Percentiles rank a stretch among this genome's conserved stretches.
phyloP scores from a whole-genome alignment of 2,113 vertebrate species.

The Thalassarche chlororhynchos region DNA sequence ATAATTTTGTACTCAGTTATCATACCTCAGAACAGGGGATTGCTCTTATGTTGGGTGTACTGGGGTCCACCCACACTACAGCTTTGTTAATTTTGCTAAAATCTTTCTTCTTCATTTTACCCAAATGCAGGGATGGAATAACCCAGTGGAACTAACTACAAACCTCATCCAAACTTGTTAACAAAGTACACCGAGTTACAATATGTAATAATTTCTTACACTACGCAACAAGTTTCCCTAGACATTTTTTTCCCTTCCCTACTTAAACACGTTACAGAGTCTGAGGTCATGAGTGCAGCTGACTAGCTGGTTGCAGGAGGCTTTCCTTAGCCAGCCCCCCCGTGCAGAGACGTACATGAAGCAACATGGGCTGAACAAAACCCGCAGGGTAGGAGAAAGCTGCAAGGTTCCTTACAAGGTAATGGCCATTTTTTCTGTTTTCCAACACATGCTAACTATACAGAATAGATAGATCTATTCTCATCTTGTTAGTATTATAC shows the following conservation, averaged over 20 bases:
- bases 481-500: background rate
- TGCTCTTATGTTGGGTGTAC: background rate
- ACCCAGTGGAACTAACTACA: background rate
- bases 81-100: background rate
- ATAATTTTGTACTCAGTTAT: background rate
- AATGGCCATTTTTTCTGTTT: background rate
- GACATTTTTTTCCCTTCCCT: background rate
- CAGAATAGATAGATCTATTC: background rate
- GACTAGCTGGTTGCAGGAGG: background rate
- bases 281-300: too few relatives aligned
- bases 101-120: background rate
- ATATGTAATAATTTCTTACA: background rate
- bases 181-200: background rate
- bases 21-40: background rate
- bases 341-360: fast-evolving
- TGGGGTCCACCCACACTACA: background rate
- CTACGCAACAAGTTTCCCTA: background rate
- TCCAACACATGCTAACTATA: background rate
- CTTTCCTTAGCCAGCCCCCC: background rate
- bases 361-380: background rate
- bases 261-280: background rate
- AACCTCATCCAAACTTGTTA: background rate
- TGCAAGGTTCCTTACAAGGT: background rate
- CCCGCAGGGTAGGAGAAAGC: background rate
- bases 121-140: background rate